These are phyloP conservation scores for Cladorhizidae sp. DNA, from an alignment of 37 sponge, comb jelly and placozoan genomes.

Conservation along the genomic window DNA sequence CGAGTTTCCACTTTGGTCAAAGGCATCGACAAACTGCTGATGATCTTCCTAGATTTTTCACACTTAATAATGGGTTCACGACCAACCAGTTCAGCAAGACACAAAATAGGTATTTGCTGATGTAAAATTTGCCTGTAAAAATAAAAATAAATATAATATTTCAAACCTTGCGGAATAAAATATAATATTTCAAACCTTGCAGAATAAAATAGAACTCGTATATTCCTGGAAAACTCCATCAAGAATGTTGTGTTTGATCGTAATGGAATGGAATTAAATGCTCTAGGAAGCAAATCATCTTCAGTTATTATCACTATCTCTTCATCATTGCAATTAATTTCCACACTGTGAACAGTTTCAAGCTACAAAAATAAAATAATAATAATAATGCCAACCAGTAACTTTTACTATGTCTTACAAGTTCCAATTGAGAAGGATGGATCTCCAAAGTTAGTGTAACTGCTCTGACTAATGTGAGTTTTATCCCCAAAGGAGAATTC, in stretches of 20 bases:
- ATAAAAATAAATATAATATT: not conserved
- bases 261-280: not conserved
- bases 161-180: not conserved
- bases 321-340: not conserved
- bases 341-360: not conserved
- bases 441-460: not conserved
- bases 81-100: not conserved
- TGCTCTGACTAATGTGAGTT: not conserved
- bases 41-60: not conserved
- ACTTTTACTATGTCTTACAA: not conserved
- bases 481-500: not conserved
- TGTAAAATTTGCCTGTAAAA: not conserved
- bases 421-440: not conserved
- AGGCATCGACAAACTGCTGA: not conserved
- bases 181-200: not conserved
- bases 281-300: not conserved
- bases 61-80: not conserved
- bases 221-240: slow-evolving; percentile 1
- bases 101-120: not conserved
- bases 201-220: not conserved
- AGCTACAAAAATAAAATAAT: not conserved
- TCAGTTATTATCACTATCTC: not conserved
- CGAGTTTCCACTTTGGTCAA: not conserved
- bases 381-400: no score
- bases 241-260: not conserved